Percentiles rank a stretch among this genome's conserved stretches.
Evolutionary conservation across 2,888 invertebrate species (phyloP).

Genomic region (Drosophila niveifrons): DNA sequence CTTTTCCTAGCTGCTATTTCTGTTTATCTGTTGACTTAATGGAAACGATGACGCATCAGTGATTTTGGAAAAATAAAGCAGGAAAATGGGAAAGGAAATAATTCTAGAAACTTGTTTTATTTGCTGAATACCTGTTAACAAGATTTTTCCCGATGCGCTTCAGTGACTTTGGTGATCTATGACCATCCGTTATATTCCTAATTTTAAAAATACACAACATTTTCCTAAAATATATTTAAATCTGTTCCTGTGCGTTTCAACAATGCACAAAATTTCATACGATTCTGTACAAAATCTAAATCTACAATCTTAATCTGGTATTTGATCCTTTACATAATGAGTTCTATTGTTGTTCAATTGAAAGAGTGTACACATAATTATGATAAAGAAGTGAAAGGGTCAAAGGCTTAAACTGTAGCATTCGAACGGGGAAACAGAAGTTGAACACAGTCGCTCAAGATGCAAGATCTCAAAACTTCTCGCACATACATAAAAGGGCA

Average conservation of each 20-base stretch:
- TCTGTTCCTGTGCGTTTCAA: conserved; percentile 43
- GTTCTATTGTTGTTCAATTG: neutral
- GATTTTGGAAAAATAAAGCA: neutral
- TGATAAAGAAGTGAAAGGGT: conserved; percentile 24
- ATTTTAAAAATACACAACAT: neutral
- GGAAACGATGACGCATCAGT: neutral
- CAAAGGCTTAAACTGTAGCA: conserved; percentile 49
- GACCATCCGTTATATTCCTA: neutral
- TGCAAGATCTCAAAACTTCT: conserved; percentile 1
- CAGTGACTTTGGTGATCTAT: conserved; percentile 3
- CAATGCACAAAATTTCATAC: neutral
- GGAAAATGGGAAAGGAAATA: neutral
- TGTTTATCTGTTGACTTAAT: neutral
- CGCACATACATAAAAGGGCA: conserved; percentile 1
- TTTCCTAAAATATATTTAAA: conserved; percentile 28
- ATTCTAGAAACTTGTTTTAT: neutral
- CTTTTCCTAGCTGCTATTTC: neutral
- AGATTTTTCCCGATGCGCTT: neutral
- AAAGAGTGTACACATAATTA: neutral
- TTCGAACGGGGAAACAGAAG: conserved; percentile 58
- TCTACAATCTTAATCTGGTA: neutral
- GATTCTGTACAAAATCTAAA: too few relatives aligned
- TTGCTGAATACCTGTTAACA: neutral
- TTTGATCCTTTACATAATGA: neutral
- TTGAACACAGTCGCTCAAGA: neutral